These are phyloP conservation scores for Carollia perspicillata DNA, from an alignment of 2,113 vertebrate genomes.

Conservation along the genomic window DNA sequence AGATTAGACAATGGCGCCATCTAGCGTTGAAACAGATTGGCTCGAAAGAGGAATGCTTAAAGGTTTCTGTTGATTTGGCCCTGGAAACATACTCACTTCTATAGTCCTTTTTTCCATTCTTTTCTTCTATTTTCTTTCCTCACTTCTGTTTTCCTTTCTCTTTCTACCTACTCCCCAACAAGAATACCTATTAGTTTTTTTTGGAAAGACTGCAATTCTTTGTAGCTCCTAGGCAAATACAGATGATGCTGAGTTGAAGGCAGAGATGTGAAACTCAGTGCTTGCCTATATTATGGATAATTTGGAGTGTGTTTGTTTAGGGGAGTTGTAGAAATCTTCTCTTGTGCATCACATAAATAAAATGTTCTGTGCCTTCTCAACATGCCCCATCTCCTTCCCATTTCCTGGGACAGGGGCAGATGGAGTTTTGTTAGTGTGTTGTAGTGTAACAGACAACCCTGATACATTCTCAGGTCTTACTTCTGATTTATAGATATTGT, in stretches of 20 bases:
- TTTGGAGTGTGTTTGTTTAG: background rate
- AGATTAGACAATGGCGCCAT: constrained; percentile 27
- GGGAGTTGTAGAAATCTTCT: background rate
- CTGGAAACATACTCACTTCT: background rate
- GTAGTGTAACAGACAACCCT: background rate
- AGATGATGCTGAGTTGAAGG: background rate
- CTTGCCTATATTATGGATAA: background rate
- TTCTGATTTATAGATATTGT: background rate
- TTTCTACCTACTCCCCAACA: background rate
- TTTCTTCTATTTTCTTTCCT: background rate
- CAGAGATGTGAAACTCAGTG: background rate
- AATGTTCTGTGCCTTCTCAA: background rate
- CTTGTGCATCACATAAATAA: background rate
- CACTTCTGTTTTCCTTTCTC: background rate
- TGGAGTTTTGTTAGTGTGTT: background rate
- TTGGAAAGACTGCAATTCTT: background rate
- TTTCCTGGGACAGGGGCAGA: background rate
- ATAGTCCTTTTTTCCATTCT: background rate
- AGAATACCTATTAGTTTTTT: background rate
- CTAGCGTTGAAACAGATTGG: constrained; percentile 40
- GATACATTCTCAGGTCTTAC: background rate
- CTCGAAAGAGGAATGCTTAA: background rate
- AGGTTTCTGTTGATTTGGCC: background rate
- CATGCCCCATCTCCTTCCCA: background rate
- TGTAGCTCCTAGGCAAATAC: background rate